Conservation (phyloP, 2,797 vertebrate species). For the Chromobotia macracanthus region DNA sequence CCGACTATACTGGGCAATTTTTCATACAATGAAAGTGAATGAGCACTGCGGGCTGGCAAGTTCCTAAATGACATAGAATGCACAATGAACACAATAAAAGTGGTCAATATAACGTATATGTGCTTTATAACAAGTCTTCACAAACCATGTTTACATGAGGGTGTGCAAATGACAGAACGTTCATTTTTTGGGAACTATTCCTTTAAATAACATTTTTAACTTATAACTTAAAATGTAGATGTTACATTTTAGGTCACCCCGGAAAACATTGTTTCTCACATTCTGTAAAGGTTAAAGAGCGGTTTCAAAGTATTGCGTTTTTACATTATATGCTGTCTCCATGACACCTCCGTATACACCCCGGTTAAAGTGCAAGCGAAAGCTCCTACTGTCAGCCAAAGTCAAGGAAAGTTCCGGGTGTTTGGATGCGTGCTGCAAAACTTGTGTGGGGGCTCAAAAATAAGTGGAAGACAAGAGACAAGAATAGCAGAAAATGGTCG, state of each 20-base stretch:
- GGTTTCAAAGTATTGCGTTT: not conserved
- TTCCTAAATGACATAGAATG: not conserved
- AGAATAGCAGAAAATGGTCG: conserved; percentile 50
- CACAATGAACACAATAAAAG: not conserved
- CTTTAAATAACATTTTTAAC: not conserved
- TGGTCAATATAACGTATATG: not conserved
- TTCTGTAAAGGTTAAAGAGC: not conserved
- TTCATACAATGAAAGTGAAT: not conserved
- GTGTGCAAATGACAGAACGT: not conserved
- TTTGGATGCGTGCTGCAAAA: conserved; percentile 21
- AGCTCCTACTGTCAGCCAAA: conserved; percentile 19
- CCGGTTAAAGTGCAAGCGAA: not conserved
- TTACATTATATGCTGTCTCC: not conserved
- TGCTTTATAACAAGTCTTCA: no score
- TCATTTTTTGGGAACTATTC: not conserved
- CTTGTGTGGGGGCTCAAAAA: conserved; percentile 36
- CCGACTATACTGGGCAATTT: not conserved
- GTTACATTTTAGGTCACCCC: not conserved
- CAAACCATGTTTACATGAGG: not conserved
- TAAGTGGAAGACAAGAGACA: conserved; percentile 47
- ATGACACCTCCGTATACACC: not conserved
- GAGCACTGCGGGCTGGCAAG: not conserved
- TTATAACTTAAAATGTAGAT: no score
- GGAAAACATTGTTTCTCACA: not conserved
- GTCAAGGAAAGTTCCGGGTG: conserved; percentile 1